phyloP scores from a whole-genome alignment of 2,888 invertebrate genomes.

The Smittia aterrima region DNA sequence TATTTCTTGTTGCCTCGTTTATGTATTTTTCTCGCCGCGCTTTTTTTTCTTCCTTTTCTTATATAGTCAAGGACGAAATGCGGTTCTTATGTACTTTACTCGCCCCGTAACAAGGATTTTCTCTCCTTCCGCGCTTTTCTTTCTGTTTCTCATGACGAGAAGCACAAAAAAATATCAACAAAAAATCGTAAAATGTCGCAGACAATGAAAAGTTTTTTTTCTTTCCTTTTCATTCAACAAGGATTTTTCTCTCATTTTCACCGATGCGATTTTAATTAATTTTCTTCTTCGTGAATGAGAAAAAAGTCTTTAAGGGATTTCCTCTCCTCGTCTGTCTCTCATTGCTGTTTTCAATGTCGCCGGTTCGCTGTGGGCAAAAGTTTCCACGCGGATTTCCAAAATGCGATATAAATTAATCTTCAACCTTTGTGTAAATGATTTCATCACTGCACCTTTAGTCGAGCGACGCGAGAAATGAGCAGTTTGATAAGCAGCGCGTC shows the following conservation, averaged over 20 bases:
- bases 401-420: too few species aligned
- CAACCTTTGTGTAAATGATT: too few species aligned
- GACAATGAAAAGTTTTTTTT: slow-evolving; percentile 31
- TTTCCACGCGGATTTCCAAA: too few species aligned
- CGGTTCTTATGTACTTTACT: slow-evolving; percentile 15
- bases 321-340: background rate
- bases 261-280: slow-evolving; percentile 26
- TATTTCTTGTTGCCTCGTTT: slow-evolving; percentile 6
- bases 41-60: slow-evolving; percentile 1
- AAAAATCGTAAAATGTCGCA: slow-evolving; percentile 40
- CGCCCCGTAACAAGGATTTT: background rate
- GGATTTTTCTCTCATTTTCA: slow-evolving; percentile 32
- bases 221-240: slow-evolving; percentile 21
- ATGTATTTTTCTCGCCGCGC: slow-evolving; percentile 18
- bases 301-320: too few species aligned
- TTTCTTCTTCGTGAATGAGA: background rate
- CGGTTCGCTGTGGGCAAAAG: too few species aligned
- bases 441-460: too few species aligned
- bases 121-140: slow-evolving; percentile 13
- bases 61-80: slow-evolving; percentile 28
- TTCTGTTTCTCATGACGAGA: slow-evolving; percentile 1
- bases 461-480: too few species aligned
- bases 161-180: slow-evolving; percentile 38
- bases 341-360: too few species aligned
- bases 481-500: too few species aligned